These are phyloP conservation scores for Strongylocentrotus purpuratus DNA, from an alignment of 35 echinoderm and acorn worm genomes.

Conservation along the genomic window DNA sequence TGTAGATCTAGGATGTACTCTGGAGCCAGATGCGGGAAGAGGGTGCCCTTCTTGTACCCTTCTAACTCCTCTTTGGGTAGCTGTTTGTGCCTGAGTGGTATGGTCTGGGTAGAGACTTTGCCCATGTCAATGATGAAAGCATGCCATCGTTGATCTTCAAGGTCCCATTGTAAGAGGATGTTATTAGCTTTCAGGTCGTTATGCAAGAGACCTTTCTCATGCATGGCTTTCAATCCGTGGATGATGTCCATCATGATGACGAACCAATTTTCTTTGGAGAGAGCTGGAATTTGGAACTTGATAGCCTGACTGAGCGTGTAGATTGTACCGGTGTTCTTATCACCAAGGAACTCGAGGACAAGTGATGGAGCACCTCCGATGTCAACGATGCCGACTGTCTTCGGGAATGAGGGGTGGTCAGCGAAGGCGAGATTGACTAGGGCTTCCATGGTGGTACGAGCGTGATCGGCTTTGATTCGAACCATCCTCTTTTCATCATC, in stretches of 20 bases:
- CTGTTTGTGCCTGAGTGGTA: neutral
- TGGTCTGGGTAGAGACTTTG: neutral
- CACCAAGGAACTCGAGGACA: neutral
- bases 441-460: slow-evolving; percentile 13
- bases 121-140: slow-evolving; percentile 47
- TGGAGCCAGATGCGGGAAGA: slow-evolving; percentile 13
- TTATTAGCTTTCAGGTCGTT: slow-evolving; percentile 38
- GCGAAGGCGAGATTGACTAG: neutral
- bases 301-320: slow-evolving; percentile 6
- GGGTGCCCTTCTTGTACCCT: neutral
- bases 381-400: neutral
- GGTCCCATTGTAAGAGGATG: neutral
- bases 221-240: slow-evolving; percentile 4
- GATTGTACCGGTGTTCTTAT: neutral
- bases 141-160: neutral
- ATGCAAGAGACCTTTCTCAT: slow-evolving; percentile 38
- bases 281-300: slow-evolving; percentile 3
- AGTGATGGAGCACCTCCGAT: neutral
- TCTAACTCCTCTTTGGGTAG: slow-evolving; percentile 22
- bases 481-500: neutral
- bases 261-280: slow-evolving; percentile 6
- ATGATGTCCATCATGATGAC: slow-evolving; percentile 37
- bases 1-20: slow-evolving; percentile 24
- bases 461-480: neutral
- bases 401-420: slow-evolving; percentile 19